Evolutionary conservation across 2,888 invertebrate species (phyloP), one percentile per base, ranked within the genome.

Genomic region (Encarsia formosa): DNA sequence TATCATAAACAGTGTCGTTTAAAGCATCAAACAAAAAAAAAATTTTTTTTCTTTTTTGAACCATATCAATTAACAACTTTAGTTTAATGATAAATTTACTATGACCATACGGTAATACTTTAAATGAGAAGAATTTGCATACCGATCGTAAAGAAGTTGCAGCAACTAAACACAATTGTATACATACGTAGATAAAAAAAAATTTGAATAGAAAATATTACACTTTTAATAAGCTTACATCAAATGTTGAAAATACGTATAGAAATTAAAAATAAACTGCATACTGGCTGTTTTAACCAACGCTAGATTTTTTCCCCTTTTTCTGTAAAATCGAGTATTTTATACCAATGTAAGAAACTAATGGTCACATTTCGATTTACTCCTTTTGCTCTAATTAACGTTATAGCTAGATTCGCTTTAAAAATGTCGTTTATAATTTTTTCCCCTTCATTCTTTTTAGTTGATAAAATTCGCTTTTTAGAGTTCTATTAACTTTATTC

Each of bases 341-440:
- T 24, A 22, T 49, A 53, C 49, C 40, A 53, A 53, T 23, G 45
- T 53, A 45, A 34, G 53, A 55, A 55, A 55, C 40, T 43, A 55
- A 55, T 24, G 35, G 39, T 23, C 37, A 20, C 35, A 42, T 34
- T 18, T 24, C 15, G n/a, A 8, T 3, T 16, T 16, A 34, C 18
- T 34, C 18, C 15, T 34, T 34, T 34, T 34, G 4, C 8, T n/a
- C 15, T 34, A 8, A 3, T n/a, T 34, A 34, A 16, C 18, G 13
- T 4, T 34, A 16, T n/a, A 8, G 18, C 34, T 13, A 15, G 18
- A 19, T 8, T 13, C 39, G 18, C 24, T 5, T 15, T 32, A 32
- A 8, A 26, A 11, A n/a, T n/a, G n/a, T n/a, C 26, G 11, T 26
- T 26, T 11, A 11, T 15, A 19, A 13, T 53, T 41, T 11, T 39